Evolutionary conservation across 2,888 invertebrate genomes (phyloP).

Genomic region (Mythimna impura): DNA sequence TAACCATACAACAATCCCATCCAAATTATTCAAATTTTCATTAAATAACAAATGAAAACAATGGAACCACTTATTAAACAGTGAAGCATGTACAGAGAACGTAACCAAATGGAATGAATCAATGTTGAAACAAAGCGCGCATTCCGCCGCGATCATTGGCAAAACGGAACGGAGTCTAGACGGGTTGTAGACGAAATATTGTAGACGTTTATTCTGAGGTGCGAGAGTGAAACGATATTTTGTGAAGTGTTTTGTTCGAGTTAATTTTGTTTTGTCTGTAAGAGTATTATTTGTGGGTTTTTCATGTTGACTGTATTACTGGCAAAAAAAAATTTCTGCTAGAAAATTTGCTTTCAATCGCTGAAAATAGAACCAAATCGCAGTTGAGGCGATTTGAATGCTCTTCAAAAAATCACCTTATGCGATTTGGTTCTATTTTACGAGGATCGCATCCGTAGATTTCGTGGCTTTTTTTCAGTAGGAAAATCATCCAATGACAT

Average conservation of each 20-base stretch:
- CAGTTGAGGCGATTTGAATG: no score
- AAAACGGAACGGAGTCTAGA: constrained; percentile 71
- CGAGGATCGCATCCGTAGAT: no score
- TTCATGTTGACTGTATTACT: background rate
- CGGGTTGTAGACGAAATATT: constrained; percentile 68
- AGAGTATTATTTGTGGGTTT: background rate
- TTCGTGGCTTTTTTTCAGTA: no score
- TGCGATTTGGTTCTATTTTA: no score
- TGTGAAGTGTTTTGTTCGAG: background rate
- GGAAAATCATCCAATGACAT: no score
- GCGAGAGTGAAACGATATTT: constrained; percentile 45
- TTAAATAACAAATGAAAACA: constrained; percentile 41
- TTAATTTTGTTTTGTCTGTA: background rate
- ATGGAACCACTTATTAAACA: constrained; percentile 45
- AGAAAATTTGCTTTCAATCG: no score
- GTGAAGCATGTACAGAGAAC: constrained; percentile 41
- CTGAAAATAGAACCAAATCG: no score
- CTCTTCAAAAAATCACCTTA: no score
- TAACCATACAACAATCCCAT: background rate
- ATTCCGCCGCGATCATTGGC: constrained; percentile 68
- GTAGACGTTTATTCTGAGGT: constrained; percentile 36
- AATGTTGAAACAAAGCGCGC: constrained; percentile 58
- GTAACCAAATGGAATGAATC: constrained; percentile 60
- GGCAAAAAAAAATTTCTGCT: no score
- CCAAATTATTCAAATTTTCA: constrained; percentile 16